Conservation (phyloP, 2,113 vertebrate species). For the Python bivittatus region DNA sequence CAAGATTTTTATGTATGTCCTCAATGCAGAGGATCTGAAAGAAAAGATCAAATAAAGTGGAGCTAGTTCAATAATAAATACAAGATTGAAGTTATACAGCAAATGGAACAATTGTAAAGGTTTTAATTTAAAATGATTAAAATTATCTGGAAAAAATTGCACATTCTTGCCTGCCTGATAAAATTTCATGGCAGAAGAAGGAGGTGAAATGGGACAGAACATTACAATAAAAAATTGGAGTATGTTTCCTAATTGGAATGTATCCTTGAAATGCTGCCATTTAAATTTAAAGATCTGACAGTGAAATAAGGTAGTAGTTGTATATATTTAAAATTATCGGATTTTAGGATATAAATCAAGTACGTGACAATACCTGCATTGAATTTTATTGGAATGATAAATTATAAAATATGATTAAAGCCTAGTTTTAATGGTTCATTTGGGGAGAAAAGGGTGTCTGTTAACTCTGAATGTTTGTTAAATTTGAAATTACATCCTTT, state of each 20-base stretch:
- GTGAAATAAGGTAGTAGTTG: not conserved
- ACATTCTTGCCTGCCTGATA: not conserved
- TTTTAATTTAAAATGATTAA: not conserved
- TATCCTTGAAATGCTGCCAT: not conserved
- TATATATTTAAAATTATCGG: not conserved
- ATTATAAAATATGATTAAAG: not conserved
- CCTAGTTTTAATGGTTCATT: not conserved
- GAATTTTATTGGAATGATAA: not conserved
- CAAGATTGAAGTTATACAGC: not conserved
- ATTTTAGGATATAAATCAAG: not conserved
- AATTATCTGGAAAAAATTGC: not conserved
- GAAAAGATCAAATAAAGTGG: not conserved
- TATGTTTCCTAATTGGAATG: not conserved
- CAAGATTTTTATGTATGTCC: not conserved
- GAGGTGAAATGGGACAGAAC: not conserved
- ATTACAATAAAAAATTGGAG: not conserved
- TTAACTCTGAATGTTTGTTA: not conserved
- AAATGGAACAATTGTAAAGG: not conserved
- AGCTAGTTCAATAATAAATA: not conserved
- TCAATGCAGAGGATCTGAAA: not conserved
- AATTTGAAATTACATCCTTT: not conserved
- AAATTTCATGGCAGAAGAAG: not conserved
- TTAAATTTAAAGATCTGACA: not conserved
- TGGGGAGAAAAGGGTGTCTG: not conserved
- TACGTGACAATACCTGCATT: not conserved